phyloP scores from a whole-genome alignment of 2,797 vertebrate species.

The Sebastes alutus region DNA sequence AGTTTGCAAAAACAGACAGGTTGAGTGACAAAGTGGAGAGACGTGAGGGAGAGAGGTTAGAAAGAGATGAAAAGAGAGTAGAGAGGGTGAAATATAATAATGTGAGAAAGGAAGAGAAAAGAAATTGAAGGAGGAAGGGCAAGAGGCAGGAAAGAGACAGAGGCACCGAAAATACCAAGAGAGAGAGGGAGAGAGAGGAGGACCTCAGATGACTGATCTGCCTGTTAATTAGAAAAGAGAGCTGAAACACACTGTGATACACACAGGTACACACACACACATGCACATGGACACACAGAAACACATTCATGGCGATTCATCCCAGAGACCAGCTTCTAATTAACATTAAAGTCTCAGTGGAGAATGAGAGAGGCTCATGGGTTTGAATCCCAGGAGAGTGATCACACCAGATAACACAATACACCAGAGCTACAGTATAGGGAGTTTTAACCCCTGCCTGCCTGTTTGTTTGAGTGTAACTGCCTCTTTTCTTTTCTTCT shows the following conservation, averaged over 20 bases:
- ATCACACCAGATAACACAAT: slow-evolving; percentile 61
- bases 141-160: slow-evolving; percentile 18
- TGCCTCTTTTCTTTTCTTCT: background rate
- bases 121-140: slow-evolving; percentile 33
- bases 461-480: background rate
- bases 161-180: slow-evolving; percentile 41
- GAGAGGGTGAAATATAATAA: slow-evolving; percentile 14
- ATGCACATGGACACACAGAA: slow-evolving; percentile 48
- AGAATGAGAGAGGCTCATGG: slow-evolving; percentile 70
- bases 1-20: slow-evolving; percentile 1
- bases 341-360: slow-evolving; percentile 77
- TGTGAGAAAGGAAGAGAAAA: slow-evolving; percentile 7
- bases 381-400: slow-evolving; percentile 72
- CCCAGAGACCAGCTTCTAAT: slow-evolving; percentile 76
- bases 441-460: slow-evolving; percentile 47
- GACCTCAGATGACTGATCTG: slow-evolving; percentile 76
- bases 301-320: slow-evolving; percentile 71
- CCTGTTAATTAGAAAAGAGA: slow-evolving; percentile 78
- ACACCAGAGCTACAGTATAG: slow-evolving; percentile 28
- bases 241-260: slow-evolving; percentile 54
- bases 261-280: slow-evolving; percentile 41
- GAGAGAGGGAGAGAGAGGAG: slow-evolving; percentile 45
- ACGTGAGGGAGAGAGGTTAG: slow-evolving; percentile 3
- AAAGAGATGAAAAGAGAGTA: background rate
- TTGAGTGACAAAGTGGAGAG: background rate